Evolutionary conservation across 2,113 vertebrate species (phyloP).

Genomic region (Ginglymostoma cirratum): DNA sequence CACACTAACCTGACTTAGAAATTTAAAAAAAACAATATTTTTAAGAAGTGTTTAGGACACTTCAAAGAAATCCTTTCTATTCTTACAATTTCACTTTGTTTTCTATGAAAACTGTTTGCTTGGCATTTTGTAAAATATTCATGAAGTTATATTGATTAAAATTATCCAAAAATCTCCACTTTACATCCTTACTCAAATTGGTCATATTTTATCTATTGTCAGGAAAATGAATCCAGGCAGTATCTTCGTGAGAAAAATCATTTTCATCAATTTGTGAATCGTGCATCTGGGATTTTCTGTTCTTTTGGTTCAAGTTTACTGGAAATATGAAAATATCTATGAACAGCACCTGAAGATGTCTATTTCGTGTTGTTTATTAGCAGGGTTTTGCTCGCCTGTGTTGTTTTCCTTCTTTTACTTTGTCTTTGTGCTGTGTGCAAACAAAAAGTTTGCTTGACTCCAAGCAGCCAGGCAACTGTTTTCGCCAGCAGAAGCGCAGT

Average conservation of each 20-base stretch:
- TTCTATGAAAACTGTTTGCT: background rate
- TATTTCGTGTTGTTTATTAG: background rate
- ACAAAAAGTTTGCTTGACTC: too few species aligned
- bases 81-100: background rate
- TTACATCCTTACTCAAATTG: background rate
- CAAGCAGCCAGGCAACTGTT: background rate
- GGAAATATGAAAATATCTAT: background rate
- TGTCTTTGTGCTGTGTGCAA: background rate
- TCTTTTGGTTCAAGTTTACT: background rate
- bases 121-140: background rate
- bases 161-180: background rate
- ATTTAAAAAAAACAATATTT: background rate
- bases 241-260: background rate
- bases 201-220: background rate
- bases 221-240: background rate
- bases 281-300: background rate
- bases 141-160: background rate
- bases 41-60: background rate
- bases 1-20: background rate
- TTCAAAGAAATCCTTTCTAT: background rate
- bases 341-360: background rate
- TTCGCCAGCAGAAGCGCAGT: conserved; percentile 70
- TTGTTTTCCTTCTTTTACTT: background rate
- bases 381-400: background rate
- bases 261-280: background rate